Conservation (phyloP, 1,140 invertebrate genomes). For the Ruditapes philippinarum region DNA sequence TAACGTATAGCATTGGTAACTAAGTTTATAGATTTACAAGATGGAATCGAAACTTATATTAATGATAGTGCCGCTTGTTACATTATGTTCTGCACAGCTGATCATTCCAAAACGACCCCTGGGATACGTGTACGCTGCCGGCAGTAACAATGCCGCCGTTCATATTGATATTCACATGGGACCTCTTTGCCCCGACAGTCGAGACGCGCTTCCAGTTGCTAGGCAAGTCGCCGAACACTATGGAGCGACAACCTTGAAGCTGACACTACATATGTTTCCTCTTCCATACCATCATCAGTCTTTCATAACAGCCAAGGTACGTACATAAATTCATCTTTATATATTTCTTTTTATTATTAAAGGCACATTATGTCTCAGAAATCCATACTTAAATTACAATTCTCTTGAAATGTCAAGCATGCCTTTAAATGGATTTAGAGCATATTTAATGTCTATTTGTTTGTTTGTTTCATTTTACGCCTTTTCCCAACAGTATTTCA, state of each 20-base stretch:
- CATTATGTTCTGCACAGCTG: background rate
- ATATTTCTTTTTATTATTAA: too few relatives aligned
- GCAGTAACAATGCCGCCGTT: constrained; percentile 59
- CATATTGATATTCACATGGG: constrained; percentile 75
- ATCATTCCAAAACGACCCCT: constrained; percentile 51
- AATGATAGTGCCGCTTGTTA: background rate
- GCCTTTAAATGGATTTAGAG: too few relatives aligned
- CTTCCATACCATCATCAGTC: constrained; percentile 77
- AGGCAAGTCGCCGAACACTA: constrained; percentile 71
- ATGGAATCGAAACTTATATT: background rate
- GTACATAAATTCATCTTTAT: too few relatives aligned
- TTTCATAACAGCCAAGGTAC: constrained; percentile 72
- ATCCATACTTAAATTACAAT: too few relatives aligned
- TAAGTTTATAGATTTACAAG: too few relatives aligned
- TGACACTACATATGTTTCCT: constrained; percentile 74
- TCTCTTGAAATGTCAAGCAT: too few relatives aligned
- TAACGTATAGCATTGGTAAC: too few relatives aligned
- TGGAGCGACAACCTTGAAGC: constrained; percentile 56
- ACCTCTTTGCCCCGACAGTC: constrained; percentile 74
- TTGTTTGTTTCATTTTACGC: too few relatives aligned
- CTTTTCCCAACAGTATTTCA: too few relatives aligned
- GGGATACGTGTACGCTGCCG: constrained; percentile 70
- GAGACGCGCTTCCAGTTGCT: constrained; percentile 66
- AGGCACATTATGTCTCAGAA: too few relatives aligned
- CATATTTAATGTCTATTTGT: too few relatives aligned